Evolutionary conservation across 1,140 invertebrate genomes (phyloP).

Genomic region (Procambarus clarkii): DNA sequence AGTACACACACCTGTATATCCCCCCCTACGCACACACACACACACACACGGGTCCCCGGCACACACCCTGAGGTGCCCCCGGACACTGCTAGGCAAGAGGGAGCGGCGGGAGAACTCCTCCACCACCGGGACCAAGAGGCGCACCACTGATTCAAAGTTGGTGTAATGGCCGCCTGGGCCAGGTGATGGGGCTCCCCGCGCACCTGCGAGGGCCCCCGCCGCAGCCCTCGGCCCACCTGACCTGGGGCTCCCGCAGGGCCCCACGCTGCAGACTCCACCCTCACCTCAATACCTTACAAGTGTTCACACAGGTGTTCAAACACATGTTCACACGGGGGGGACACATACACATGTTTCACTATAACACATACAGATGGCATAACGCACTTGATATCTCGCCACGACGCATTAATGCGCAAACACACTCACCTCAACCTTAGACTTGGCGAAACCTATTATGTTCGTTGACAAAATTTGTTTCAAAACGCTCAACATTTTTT

Average conservation of each 20-base stretch:
- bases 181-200: not conserved
- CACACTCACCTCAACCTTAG: too few species aligned
- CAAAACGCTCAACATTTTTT: too few species aligned
- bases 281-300: not conserved
- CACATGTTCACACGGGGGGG: too few species aligned
- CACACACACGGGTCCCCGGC: not conserved
- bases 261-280: not conserved
- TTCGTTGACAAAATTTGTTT: too few species aligned
- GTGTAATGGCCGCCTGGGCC: not conserved
- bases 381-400: too few species aligned
- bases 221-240: not conserved
- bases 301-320: not conserved
- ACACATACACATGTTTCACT: too few species aligned
- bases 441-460: too few species aligned
- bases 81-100: too few species aligned
- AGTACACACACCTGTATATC: not conserved
- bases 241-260: not conserved
- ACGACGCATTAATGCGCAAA: too few species aligned
- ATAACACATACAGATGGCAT: too few species aligned
- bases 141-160: conserved; percentile 6
- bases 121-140: not conserved
- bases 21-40: not conserved
- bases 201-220: not conserved
- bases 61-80: not conserved
- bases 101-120: not conserved